These are phyloP conservation scores for Enteromius mattozi DNA, from an alignment of 2,797 vertebrate genomes.

Conservation along the genomic window DNA sequence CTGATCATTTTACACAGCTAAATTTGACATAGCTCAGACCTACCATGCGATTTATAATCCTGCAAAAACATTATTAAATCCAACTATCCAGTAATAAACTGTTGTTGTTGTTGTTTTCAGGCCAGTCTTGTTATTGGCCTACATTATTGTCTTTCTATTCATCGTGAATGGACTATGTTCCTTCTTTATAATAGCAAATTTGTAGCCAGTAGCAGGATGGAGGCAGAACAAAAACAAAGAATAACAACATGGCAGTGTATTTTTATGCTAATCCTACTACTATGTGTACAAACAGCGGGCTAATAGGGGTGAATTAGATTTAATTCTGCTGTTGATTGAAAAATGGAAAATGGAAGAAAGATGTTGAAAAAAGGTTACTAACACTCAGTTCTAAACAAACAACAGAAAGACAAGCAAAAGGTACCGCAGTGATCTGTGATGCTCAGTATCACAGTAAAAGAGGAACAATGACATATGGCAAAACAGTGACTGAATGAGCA, in stretches of 20 bases:
- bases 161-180: background rate
- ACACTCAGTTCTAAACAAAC: background rate
- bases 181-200: background rate
- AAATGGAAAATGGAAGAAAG: background rate
- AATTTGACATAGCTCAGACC: background rate
- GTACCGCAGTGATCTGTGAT: background rate
- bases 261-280: conserved; percentile 5
- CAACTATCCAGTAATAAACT: background rate
- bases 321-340: background rate
- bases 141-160: conserved; percentile 7
- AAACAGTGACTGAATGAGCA: conserved; percentile 12
- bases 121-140: conserved; percentile 3
- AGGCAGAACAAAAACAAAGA: conserved; percentile 1
- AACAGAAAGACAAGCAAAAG: background rate
- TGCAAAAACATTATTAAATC: background rate
- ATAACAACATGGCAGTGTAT: background rate
- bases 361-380: background rate
- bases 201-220: background rate
- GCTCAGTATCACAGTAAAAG: background rate
- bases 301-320: background rate
- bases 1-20: background rate
- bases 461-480: conserved; percentile 2
- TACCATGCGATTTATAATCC: background rate
- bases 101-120: background rate
- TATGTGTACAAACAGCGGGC: background rate